Conservation (phyloP, 2,113 vertebrate genomes). For the Oplegnathus fasciatus region DNA sequence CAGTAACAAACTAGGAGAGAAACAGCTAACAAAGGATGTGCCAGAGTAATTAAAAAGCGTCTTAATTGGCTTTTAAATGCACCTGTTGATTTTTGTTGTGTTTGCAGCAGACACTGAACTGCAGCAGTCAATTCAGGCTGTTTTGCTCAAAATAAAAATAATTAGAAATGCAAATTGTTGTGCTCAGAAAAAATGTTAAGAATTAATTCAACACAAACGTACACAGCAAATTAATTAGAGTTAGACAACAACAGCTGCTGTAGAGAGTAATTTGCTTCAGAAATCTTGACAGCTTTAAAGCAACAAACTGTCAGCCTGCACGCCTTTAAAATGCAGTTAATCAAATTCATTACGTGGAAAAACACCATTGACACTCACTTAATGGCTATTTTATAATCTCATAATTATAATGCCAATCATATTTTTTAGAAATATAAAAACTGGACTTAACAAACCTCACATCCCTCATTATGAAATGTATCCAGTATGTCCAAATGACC, state of each 20-base stretch:
- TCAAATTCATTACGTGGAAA: constrained; percentile 69
- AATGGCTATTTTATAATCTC: constrained; percentile 58
- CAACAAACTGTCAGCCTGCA: constrained; percentile 63
- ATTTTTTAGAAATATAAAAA: constrained; percentile 22
- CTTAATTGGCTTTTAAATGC: constrained; percentile 67
- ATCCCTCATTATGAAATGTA: constrained; percentile 41
- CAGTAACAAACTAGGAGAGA: constrained; percentile 19
- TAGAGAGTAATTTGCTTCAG: constrained; percentile 65
- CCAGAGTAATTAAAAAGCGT: constrained; percentile 65
- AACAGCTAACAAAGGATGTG: constrained; percentile 44
- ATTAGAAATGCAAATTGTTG: constrained; percentile 77
- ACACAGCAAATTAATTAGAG: constrained; percentile 75
- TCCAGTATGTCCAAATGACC: constrained; percentile 51
- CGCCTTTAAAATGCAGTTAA: constrained; percentile 72
- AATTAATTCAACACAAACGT: constrained; percentile 70
- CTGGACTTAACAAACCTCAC: constrained; percentile 10
- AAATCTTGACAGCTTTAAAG: constrained; percentile 73
- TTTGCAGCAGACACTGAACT: constrained; percentile 35
- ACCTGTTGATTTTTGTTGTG: constrained; percentile 63
- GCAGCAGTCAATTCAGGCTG: constrained; percentile 47
- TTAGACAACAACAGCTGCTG: constrained; percentile 71
- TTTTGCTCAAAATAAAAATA: constrained; percentile 65
- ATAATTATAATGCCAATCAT: constrained; percentile 59
- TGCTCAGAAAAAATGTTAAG: constrained; percentile 70
- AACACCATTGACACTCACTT: constrained; percentile 53